Conservation (phyloP, 2,888 invertebrate genomes). For the Lutraria lutraria region DNA sequence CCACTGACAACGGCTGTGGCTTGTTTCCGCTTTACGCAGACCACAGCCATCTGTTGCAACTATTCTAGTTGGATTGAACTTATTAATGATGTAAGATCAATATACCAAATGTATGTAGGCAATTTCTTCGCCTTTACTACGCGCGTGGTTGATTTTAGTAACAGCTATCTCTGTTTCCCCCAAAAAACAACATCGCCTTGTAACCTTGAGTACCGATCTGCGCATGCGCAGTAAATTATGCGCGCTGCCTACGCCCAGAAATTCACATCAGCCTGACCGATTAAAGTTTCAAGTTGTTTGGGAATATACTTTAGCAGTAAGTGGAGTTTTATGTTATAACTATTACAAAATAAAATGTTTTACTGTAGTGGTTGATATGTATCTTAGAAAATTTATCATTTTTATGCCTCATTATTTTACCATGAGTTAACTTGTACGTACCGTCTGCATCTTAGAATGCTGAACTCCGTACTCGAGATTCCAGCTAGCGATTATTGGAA, state of each 20-base stretch:
- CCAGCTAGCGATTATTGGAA: background rate
- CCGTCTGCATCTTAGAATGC: background rate
- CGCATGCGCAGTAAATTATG: background rate
- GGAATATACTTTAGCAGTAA: background rate
- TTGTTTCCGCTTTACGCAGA: too few relatives aligned
- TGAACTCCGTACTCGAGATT: background rate
- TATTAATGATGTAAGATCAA: too few relatives aligned
- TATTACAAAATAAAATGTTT: background rate
- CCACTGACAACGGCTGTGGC: too few relatives aligned
- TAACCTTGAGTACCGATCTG: background rate
- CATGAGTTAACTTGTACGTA: background rate
- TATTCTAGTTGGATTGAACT: too few relatives aligned
- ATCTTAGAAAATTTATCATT: background rate
- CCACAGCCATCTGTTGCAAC: too few relatives aligned
- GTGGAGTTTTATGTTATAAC: background rate
- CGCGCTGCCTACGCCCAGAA: conserved; percentile 19
- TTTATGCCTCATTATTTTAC: too few relatives aligned
- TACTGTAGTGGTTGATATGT: background rate
- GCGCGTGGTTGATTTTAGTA: background rate
- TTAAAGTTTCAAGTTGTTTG: background rate
- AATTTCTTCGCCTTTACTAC: too few relatives aligned
- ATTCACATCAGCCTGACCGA: background rate
- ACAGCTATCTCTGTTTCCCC: background rate
- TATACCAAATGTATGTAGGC: too few relatives aligned
- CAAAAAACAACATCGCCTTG: background rate